Percentiles rank a stretch among this genome's conserved stretches.
These are phyloP conservation scores for Sylvicapra grimmia DNA, from an alignment of 2,113 vertebrate species.

Conservation along the genomic window DNA sequence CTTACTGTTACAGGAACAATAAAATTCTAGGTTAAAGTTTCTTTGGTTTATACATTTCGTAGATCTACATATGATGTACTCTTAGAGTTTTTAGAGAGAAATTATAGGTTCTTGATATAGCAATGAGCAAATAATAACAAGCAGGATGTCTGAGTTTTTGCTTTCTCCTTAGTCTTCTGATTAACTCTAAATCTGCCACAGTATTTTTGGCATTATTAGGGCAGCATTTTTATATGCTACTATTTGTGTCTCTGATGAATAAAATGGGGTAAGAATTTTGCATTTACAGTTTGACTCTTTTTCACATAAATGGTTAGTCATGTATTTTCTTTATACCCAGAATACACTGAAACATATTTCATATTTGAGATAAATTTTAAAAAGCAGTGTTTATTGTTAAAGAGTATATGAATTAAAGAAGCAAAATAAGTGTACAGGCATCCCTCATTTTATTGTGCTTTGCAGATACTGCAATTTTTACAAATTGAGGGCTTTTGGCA, in stretches of 20 bases:
- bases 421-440: neutral
- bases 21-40: neutral
- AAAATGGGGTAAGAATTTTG: neutral
- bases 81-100: neutral
- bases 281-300: neutral
- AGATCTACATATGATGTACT: neutral
- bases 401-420: neutral
- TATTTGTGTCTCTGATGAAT: neutral
- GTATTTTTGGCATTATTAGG: neutral
- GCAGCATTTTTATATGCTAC: neutral
- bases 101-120: neutral
- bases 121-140: neutral
- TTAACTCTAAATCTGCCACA: neutral
- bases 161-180: neutral
- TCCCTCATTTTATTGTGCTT: neutral
- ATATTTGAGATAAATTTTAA: neutral
- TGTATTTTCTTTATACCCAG: neutral
- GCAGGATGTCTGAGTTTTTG: neutral
- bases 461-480: neutral
- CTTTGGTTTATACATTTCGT: no score
- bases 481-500: neutral
- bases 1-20: neutral
- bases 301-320: neutral
- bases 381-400: neutral
- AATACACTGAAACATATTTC: neutral